A percentile compares a stretch with the other conserved stretches of the same genome.
Evolutionary conservation across 2,797 vertebrate species (phyloP).

Genomic region (Sebastiscus tertius): DNA sequence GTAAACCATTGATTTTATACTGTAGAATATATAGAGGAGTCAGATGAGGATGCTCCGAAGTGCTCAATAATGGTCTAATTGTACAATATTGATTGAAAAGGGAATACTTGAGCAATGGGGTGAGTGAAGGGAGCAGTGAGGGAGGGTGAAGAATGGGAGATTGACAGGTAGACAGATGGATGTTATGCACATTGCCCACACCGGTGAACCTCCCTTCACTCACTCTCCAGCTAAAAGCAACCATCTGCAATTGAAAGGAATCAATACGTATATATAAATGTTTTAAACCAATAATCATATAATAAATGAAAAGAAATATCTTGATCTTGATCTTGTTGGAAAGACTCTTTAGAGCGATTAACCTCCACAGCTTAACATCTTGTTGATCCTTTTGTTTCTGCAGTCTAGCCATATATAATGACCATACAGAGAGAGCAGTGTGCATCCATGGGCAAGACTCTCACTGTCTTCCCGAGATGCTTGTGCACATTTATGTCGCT

Average conservation of each 20-base stretch:
- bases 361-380: neutral
- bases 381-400: neutral
- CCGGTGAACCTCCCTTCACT: neutral
- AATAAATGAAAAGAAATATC: neutral
- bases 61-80: neutral
- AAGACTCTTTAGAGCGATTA: neutral
- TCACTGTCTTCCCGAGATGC: neutral
- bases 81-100: neutral
- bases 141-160: neutral
- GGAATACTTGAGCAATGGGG: neutral
- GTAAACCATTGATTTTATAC: neutral
- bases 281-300: neutral
- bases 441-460: neutral
- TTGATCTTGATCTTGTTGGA: neutral
- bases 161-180: neutral
- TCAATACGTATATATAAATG: neutral
- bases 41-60: neutral
- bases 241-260: neutral
- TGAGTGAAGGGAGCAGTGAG: neutral
- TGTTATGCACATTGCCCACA: neutral
- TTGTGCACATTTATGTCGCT: neutral
- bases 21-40: neutral
- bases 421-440: neutral
- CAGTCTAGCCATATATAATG: neutral
- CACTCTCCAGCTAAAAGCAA: neutral